phyloP scores from a whole-genome alignment of 2,888 invertebrate genomes.

The Ypsolopha sequella region DNA sequence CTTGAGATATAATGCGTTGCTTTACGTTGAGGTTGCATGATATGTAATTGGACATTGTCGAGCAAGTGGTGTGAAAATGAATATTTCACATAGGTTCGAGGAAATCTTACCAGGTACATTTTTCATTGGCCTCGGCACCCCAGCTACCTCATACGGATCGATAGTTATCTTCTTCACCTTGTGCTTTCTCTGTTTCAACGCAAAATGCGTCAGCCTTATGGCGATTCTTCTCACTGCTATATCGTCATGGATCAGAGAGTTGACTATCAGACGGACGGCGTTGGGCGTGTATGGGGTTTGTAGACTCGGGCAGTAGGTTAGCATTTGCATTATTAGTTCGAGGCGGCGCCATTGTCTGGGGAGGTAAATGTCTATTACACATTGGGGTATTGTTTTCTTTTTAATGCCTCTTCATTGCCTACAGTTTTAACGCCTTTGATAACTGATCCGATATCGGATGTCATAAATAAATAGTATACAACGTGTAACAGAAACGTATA shows the following conservation, averaged over 20 bases:
- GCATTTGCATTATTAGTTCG: slow-evolving; percentile 79
- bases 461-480: too few relatives aligned
- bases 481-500: too few relatives aligned
- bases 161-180: slow-evolving; percentile 71
- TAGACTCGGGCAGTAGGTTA: slow-evolving; percentile 78
- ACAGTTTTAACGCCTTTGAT: too few relatives aligned
- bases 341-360: slow-evolving; percentile 86
- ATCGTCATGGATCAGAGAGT: slow-evolving; percentile 81
- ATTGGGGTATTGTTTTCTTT: too few relatives aligned
- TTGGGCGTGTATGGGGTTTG: slow-evolving; percentile 75
- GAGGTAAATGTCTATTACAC: too few relatives aligned
- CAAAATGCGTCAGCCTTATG: slow-evolving; percentile 70
- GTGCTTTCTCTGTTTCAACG: slow-evolving; percentile 80
- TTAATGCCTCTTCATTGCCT: neutral
- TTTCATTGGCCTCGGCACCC: slow-evolving; percentile 30
- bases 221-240: slow-evolving; percentile 83
- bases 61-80: too few relatives aligned
- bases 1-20: too few relatives aligned
- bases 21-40: too few relatives aligned
- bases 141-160: slow-evolving; percentile 65
- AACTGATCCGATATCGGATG: too few relatives aligned
- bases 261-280: slow-evolving; percentile 74
- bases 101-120: slow-evolving; percentile 37
- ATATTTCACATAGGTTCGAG: neutral
- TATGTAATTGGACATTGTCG: too few relatives aligned